Base-by-base conservation (phyloP, 2,888 invertebrate species). In the Eupithecia centaureata region DNA sequence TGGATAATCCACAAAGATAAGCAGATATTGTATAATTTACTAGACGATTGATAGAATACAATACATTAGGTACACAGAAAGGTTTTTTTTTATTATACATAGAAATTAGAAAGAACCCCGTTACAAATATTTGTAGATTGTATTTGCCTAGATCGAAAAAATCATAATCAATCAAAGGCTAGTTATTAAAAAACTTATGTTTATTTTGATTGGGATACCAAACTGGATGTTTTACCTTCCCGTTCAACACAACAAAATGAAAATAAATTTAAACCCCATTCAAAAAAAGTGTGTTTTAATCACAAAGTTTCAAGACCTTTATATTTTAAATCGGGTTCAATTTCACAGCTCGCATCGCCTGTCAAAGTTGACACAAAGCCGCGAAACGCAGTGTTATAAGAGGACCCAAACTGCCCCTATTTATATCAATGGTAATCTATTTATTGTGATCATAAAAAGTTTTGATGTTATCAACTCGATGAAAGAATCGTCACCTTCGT, bases 371-470 rank as follows among this genome's bases (percentile, higher is more conserved):
- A 92, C 93, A 87, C 82, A 92, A 92, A 93, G 92, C 93, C 85
- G 86, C 86, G 86, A 91, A 91, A 87, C 85, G 89, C 82, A 86
- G 88, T 82, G 90, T 91, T 91, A 90, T 88, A 83, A 82, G 83
- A 84, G 86, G 88, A 86, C 84, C 86, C 87, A 84, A 88, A 90
- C 91, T 88, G 89, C 87, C 86, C 89, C 92, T 92, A 92, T 93
- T 92, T 92, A 92, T 92, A 91, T 86, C 87, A 89, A 88, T 90
- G 84, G 82, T 91, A 92, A 92, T 92, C 91, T 92, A 92, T 92
- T 92, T 93, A 92, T 92, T 92, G 92, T 91, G 85, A 90, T 85
- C 89, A 89, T 90, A 90, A 92, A 91, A 92, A 90, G 84, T 89
- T 87, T 89, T 87, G 92, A 92, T 92, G 87, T 91, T 92, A 92